Conservation (phyloP, 2,888 invertebrate genomes). For the Acanthosepion pharaonis region DNA sequence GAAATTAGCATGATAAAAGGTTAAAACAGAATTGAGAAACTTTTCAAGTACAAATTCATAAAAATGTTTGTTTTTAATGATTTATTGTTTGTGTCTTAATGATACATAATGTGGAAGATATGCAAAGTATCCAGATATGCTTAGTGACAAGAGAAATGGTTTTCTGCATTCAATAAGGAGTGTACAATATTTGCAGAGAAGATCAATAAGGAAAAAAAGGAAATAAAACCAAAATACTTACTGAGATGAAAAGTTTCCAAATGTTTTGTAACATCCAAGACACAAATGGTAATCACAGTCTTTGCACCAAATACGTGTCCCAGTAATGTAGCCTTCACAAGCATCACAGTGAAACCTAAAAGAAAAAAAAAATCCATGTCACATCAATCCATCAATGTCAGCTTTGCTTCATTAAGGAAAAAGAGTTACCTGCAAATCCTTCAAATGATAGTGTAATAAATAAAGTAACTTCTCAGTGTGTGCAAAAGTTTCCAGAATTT, state of each 20-base stretch:
- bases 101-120: no score
- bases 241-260: conserved; percentile 67
- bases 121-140: not conserved
- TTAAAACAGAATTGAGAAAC: no score
- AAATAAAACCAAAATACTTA: conserved; percentile 54
- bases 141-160: not conserved
- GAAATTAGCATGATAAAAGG: no score
- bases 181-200: not conserved
- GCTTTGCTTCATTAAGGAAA: no score
- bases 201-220: not conserved
- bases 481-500: no score
- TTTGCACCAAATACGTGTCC: conserved; percentile 72
- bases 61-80: no score
- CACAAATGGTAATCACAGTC: conserved; percentile 74
- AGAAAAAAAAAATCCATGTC: not conserved
- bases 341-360: conserved; percentile 72
- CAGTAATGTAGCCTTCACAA: conserved; percentile 73
- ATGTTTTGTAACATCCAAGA: conserved; percentile 68
- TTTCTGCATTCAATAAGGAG: not conserved
- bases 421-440: no score
- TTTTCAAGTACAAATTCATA: no score
- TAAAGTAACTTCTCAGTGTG: no score
- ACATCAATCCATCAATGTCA: not conserved
- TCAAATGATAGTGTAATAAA: no score
- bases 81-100: no score